Evolutionary conservation across 2,797 vertebrate species (phyloP), one percentile per base, ranked within the genome.

Genomic region (Fringilla coelebs): DNA sequence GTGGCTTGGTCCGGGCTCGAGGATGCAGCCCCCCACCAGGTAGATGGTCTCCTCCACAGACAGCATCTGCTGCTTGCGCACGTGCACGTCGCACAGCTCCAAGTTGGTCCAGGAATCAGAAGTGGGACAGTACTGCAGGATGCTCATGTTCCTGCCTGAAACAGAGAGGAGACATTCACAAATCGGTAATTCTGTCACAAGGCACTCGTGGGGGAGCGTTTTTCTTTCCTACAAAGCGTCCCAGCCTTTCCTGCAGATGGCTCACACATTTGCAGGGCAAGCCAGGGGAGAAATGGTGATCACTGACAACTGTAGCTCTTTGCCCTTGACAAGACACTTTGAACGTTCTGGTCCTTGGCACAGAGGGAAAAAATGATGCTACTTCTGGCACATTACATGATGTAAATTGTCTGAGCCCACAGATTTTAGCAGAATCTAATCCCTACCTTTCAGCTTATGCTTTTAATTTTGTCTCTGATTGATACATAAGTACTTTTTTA

Each of bases 31-130:
- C 1, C 99, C 99, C 70, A 99, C 99, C 84, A 99, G 96, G 96
- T 99, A 99, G 96, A 99, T 99, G 78, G 98, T 99, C 95, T 99
- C 99, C 91, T 99, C 99, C 88, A 99, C 98, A 0, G 99, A 99
- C 24, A 99, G 98, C 99, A 99, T 99, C 98, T 99, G 99, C 97
- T 99, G 99, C 98, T 99, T 99, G 78, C 99, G 98, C 58, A 99
- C 98, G 55, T 99, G 99, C 25, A 98, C 97, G 0, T 98, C 95
- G 16, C 99, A 99, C 9, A 98, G 97, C 36, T 98, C 98, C 68
- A 99, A 98, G 63, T 98, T 98, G 2, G 98, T 98, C 99, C 99
- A 99, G 49, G 96, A 91, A 97, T 99, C 99, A 1, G 98, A 97
- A 55, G 92, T 91, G 19, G 99, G 99, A 82, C 99, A 99, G 97